Percentiles rank a stretch among this genome's conserved stretches.
Conservation (phyloP, 2,797 vertebrate genomes). For the Acropternis orthonyx region DNA sequence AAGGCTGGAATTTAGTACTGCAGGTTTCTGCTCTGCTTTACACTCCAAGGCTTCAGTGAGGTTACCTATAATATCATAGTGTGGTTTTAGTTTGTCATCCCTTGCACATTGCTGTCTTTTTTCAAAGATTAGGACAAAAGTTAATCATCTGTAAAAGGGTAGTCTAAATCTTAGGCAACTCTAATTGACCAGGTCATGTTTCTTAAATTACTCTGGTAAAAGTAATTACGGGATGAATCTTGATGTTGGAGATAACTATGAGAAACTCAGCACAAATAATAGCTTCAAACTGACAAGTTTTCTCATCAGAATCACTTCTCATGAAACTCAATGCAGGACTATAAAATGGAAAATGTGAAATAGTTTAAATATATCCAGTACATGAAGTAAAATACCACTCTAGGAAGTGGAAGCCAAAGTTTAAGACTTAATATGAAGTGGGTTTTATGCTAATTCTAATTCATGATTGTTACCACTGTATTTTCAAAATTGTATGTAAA, state of each 20-base stretch:
- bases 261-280: slow-evolving; percentile 4
- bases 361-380: not conserved
- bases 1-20: not conserved
- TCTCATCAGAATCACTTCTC: not conserved
- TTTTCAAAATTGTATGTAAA: not conserved
- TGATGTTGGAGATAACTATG: not conserved
- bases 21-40: not conserved
- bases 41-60: not conserved
- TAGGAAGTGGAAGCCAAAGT: not conserved
- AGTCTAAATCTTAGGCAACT: not conserved
- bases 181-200: not conserved
- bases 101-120: not conserved
- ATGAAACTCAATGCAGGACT: not conserved
- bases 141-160: not conserved
- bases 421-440: not conserved
- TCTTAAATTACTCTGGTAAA: slow-evolving; percentile 4
- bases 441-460: not conserved
- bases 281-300: not conserved
- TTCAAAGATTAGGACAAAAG: not conserved
- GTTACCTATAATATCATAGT: not conserved
- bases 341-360: not conserved
- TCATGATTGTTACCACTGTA: not conserved
- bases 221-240: not conserved
- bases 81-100: not conserved
- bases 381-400: not conserved